Conservation (phyloP, 1,140 invertebrate species). For the Hirudo medicinalis region DNA sequence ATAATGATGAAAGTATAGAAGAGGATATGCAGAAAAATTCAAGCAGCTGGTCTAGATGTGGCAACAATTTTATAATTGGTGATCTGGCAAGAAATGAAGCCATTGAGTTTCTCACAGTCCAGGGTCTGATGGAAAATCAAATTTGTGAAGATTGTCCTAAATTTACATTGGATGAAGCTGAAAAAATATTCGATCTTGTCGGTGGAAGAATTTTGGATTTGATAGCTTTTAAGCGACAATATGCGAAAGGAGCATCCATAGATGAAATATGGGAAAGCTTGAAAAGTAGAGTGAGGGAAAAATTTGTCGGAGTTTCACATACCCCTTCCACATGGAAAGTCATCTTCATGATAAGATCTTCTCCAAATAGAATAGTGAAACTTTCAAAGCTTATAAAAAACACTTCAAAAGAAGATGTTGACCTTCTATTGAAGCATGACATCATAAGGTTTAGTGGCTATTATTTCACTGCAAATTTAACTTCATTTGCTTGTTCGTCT, state of each 20-base stretch:
- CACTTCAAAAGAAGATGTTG: slow-evolving; percentile 9
- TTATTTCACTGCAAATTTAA: too few relatives aligned
- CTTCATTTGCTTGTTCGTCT: too few relatives aligned
- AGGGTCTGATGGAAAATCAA: background rate
- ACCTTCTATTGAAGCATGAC: background rate
- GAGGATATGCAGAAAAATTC: slow-evolving; percentile 12
- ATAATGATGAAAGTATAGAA: slow-evolving; percentile 18
- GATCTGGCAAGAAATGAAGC: slow-evolving; percentile 20
- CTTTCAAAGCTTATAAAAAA: slow-evolving; percentile 14
- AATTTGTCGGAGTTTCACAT: too few relatives aligned
- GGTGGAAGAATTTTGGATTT: slow-evolving; percentile 20
- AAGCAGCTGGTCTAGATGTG: slow-evolving; percentile 21
- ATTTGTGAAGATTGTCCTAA: background rate
- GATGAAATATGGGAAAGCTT: background rate
- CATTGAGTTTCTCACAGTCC: slow-evolving; percentile 18
- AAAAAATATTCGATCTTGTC: slow-evolving; percentile 7
- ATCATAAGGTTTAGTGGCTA: slow-evolving; percentile 4
- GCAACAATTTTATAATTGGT: slow-evolving; percentile 4
- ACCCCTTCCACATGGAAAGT: slow-evolving; percentile 6
- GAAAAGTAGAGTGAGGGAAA: background rate
- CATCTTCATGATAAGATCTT: background rate
- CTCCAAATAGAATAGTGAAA: slow-evolving; percentile 8
- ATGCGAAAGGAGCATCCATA: background rate
- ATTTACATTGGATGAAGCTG: background rate
- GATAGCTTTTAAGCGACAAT: slow-evolving; percentile 18